phyloP scores from a whole-genome alignment of 2,113 vertebrate genomes.

The Gopherus flavomarginatus region DNA sequence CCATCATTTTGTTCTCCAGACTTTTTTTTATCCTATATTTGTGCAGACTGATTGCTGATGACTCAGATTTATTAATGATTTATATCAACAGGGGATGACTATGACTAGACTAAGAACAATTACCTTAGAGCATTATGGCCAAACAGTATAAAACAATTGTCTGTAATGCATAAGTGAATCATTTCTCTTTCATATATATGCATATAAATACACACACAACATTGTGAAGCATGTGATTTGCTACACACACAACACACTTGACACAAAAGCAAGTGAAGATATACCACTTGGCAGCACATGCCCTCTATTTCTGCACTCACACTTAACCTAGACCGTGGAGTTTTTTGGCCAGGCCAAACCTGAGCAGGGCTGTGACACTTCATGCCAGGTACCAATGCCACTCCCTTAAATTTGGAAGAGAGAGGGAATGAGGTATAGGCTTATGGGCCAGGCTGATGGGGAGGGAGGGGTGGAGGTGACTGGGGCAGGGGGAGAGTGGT shows the following conservation, averaged over 20 bases:
- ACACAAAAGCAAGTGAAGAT: not conserved
- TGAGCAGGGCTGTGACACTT: not conserved
- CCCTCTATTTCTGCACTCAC: not conserved
- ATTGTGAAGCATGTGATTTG: not conserved
- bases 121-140: not conserved
- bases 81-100: not conserved
- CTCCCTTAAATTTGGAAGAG: not conserved
- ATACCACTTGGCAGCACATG: not conserved
- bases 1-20: not conserved
- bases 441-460: not conserved
- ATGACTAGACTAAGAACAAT: not conserved
- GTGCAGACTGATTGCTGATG: not conserved
- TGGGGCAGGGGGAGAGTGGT: no score
- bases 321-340: not conserved
- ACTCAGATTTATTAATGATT: constrained; percentile 3
- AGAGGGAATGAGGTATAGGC: not conserved
- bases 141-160: not conserved
- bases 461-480: no score
- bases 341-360: not conserved
- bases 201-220: not conserved
- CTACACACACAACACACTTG: not conserved
- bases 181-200: not conserved
- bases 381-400: not conserved
- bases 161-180: not conserved
- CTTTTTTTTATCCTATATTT: not conserved